Base-by-base conservation (phyloP, 2,888 invertebrate genomes). In the Phrixothrix hirtus region DNA sequence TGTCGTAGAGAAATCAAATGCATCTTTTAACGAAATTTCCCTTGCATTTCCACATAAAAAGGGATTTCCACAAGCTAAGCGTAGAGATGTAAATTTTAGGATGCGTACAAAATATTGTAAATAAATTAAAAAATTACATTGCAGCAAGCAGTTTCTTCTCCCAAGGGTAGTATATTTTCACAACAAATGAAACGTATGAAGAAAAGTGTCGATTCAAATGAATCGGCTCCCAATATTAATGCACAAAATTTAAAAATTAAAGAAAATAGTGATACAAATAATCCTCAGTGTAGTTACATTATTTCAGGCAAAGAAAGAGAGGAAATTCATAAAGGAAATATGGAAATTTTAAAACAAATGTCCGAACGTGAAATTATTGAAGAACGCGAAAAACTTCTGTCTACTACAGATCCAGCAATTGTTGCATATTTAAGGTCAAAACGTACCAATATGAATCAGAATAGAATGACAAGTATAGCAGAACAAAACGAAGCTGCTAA, bases 301-400 rank as follows among this genome's bases (percentile, higher is more conserved):
- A 56, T 82, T 26, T 76, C 80, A 16, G 75, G 77, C 1, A 60
- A 75, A 35, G 80, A 82, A 42, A 80, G 81, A 1, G 67, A 68
- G 30, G 76, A 80, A 62, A 88, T 94, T 50, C 92, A 95, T 65
- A 73, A 77, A 57, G 87, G 90, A 74, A 95, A 94, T 75, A 34
- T 87, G 0, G 75, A 81, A 60, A 75, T 82, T 47, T 69, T 95
- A 7, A 77, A 78, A 29, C 74, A 80, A 66, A 87, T 95, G 89
- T 81, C 83, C 1, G 78, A 83, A 59, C 79, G 83, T 42, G 89
- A 94, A 64, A 92, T 95, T 61, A 63, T 88, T 10, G 80, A 81
- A 42, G 92, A 93, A 71, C 83, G 84, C 57, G 76, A 83, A 56
- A 85, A 86, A 64, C 74, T 95, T 13, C 65, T 92, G 6, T 70